Conservation (phyloP, 2,888 invertebrate genomes). For the Sialis fuliginosa region DNA sequence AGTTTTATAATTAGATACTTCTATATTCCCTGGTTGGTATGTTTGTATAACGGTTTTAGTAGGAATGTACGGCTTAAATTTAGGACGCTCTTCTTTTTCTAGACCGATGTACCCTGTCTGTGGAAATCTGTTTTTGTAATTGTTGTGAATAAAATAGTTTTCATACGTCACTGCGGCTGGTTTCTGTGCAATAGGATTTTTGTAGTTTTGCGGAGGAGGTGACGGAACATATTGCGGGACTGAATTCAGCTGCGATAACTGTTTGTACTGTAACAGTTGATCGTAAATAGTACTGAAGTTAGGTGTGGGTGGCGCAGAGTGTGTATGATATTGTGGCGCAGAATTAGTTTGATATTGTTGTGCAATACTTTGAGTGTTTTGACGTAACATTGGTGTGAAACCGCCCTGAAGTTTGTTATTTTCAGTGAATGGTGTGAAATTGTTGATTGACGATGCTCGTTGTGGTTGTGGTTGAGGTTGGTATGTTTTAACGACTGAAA, state of each 20-base stretch:
- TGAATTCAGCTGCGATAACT: slow-evolving; percentile 13
- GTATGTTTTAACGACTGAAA: slow-evolving; percentile 3
- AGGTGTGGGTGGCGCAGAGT: slow-evolving; percentile 13
- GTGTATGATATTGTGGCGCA: slow-evolving; percentile 4
- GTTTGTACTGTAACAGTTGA: slow-evolving; percentile 22
- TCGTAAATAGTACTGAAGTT: slow-evolving; percentile 23
- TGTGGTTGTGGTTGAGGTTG: slow-evolving; percentile 3
- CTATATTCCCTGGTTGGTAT: background rate
- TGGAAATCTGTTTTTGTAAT: background rate
- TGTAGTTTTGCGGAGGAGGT: background rate
- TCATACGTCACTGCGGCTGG: background rate
- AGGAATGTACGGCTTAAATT: background rate
- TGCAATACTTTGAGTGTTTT: slow-evolving; percentile 8
- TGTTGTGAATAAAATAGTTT: background rate
- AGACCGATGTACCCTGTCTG: background rate
- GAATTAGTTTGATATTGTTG: slow-evolving; percentile 4
- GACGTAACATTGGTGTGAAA: slow-evolving; percentile 27
- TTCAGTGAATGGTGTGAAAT: slow-evolving; percentile 33
- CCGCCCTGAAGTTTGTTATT: slow-evolving; percentile 34
- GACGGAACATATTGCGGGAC: background rate
- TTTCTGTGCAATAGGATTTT: background rate
- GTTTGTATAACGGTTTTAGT: slow-evolving; percentile 1
- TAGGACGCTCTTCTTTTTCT: no score
- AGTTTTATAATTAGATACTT: background rate
- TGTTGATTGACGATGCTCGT: slow-evolving; percentile 1